Conservation (phyloP, 2,797 vertebrate species). For the Sebastes oblongus region DNA sequence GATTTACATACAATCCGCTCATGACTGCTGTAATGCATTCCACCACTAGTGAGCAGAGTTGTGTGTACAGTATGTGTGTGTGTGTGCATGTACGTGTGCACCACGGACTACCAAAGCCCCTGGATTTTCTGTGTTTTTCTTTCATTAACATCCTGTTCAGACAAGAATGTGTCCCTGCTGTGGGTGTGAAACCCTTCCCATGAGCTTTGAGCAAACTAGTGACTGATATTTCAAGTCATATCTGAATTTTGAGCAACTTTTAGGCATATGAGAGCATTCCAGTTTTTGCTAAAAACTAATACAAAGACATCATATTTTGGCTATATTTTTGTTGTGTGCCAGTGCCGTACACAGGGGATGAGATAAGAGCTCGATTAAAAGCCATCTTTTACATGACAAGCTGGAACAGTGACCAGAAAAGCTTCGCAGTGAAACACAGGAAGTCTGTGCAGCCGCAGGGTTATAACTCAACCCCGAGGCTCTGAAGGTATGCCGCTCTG, state of each 20-base stretch:
- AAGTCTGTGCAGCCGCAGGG: conserved; percentile 69
- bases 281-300: background rate
- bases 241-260: conserved; percentile 8
- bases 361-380: conserved; percentile 44
- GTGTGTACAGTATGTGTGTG: conserved; percentile 6
- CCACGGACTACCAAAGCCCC: conserved; percentile 67
- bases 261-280: background rate
- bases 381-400: conserved; percentile 36
- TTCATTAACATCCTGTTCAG: conserved; percentile 84
- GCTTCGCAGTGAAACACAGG: conserved; percentile 60
- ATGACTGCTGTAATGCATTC: conserved; percentile 66
- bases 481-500: conserved; percentile 61
- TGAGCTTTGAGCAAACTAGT: conserved; percentile 49
- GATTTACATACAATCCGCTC: conserved; percentile 66
- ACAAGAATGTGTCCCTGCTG: conserved; percentile 82
- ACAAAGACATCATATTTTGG: background rate
- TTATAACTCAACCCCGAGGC: conserved; percentile 71
- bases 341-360: background rate
- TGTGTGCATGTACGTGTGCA: background rate
- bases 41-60: conserved; percentile 56
- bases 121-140: conserved; percentile 84
- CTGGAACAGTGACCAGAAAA: conserved; percentile 47
- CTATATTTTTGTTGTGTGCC: background rate
- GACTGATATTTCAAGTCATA: conserved; percentile 28
- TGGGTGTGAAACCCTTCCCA: conserved; percentile 76